phyloP scores from a whole-genome alignment of 2,113 vertebrate species.

The Sigmodon hispidus region DNA sequence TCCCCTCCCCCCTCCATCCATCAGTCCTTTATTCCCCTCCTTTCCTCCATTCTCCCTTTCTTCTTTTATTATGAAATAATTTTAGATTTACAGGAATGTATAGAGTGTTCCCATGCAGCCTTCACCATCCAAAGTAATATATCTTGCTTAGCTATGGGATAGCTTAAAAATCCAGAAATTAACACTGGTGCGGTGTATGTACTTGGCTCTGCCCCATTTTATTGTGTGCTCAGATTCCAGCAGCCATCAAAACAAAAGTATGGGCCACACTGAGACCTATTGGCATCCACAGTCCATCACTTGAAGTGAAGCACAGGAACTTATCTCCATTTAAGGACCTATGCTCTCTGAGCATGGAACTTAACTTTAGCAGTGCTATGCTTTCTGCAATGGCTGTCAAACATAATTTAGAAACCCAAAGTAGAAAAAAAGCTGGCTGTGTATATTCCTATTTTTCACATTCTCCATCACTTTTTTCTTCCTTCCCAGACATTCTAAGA shows the following conservation, averaged over 20 bases:
- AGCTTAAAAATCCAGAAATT: background rate
- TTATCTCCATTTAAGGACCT: background rate
- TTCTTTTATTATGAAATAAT: slow-evolving; percentile 14
- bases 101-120: background rate
- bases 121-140: background rate
- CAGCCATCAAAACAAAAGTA: background rate
- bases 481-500: background rate
- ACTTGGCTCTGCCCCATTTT: background rate
- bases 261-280: background rate
- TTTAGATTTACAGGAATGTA: slow-evolving; percentile 10
- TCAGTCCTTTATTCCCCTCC: background rate
- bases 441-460: background rate
- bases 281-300: background rate
- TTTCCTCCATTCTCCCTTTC: background rate
- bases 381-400: background rate
- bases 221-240: background rate
- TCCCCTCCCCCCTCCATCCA: too few relatives aligned
- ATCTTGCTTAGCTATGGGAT: background rate
- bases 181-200: background rate
- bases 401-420: slow-evolving; percentile 24
- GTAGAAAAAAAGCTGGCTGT: background rate
- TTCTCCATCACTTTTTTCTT: background rate
- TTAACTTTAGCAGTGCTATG: background rate
- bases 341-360: background rate
- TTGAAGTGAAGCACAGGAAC: background rate